Percentiles rank a stretch among this genome's conserved stretches.
Evolutionary conservation across 2,888 invertebrate species (phyloP).

Genomic region (Dorcus hopei): DNA sequence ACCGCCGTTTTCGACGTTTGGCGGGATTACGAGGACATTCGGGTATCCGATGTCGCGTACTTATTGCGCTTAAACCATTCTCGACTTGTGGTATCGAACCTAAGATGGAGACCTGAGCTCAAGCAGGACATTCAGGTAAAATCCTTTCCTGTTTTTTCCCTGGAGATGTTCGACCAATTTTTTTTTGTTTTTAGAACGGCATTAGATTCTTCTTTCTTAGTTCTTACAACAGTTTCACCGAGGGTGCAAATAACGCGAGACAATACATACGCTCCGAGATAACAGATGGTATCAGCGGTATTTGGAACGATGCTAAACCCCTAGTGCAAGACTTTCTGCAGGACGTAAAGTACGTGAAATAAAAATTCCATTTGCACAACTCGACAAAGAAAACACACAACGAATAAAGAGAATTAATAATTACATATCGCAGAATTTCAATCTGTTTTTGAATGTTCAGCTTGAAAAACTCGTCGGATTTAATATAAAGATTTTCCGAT

Average conservation of each 20-base stretch:
- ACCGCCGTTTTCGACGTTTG: conserved; percentile 74
- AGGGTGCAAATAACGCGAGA: conserved; percentile 59
- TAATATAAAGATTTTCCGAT: background rate
- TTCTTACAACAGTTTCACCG: conserved; percentile 15
- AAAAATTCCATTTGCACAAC: background rate
- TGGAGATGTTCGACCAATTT: background rate
- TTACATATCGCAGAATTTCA: background rate
- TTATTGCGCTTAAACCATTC: conserved; percentile 82
- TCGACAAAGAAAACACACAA: background rate
- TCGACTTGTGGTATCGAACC: conserved; percentile 72
- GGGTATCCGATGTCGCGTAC: conserved; percentile 73
- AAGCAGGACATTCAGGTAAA: conserved; percentile 58
- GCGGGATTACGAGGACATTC: conserved; percentile 78
- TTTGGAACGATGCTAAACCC: conserved; percentile 75
- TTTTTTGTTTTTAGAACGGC: conserved; percentile 12
- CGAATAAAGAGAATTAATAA: background rate
- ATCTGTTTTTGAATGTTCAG: background rate
- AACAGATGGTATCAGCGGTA: conserved; percentile 61
- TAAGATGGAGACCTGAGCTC: conserved; percentile 77
- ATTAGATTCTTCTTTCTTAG: conserved; percentile 13
- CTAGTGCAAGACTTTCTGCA: conserved; percentile 67
- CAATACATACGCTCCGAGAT: conserved; percentile 69
- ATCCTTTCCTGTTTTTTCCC: no score
- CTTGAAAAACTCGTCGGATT: background rate
- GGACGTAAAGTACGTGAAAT: conserved; percentile 58